phyloP scores from a whole-genome alignment of 2,888 invertebrate genomes.

The Tetranychus truncatus region DNA sequence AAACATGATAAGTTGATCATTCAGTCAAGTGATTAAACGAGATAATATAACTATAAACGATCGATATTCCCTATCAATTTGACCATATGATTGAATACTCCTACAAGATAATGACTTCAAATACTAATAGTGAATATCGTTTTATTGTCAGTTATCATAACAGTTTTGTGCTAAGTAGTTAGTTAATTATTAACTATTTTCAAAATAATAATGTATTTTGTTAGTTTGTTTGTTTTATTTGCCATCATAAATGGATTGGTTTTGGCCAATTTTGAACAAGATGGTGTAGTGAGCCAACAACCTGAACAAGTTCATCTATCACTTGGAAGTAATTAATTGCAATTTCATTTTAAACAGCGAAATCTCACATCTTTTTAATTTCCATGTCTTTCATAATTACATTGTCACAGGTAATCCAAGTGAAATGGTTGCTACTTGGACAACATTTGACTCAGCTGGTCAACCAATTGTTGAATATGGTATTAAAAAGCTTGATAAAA shows the following conservation, averaged over 20 bases:
- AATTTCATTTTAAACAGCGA: neutral
- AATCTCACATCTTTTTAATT: neutral
- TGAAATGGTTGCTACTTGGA: constrained; percentile 30
- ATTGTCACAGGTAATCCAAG: constrained; percentile 18
- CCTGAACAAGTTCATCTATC: constrained; percentile 28
- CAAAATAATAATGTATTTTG: no score
- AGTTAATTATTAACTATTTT: neutral
- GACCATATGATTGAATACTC: no score
- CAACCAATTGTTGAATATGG: constrained; percentile 27
- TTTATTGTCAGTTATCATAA: no score
- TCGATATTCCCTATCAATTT: neutral
- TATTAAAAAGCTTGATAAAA: constrained; percentile 10
- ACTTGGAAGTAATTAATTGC: constrained; percentile 25
- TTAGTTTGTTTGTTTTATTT: no score
- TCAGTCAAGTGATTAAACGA: neutral
- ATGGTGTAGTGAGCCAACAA: neutral
- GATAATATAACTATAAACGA: neutral
- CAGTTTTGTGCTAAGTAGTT: no score
- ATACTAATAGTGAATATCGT: no score
- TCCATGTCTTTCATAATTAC: neutral
- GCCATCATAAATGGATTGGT: neutral
- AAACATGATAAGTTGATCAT: neutral
- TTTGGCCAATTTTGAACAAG: neutral
- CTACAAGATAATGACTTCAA: no score
- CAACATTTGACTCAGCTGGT: constrained; percentile 27